Conservation (phyloP, 2,113 vertebrate genomes). For the Tetrao urogallus region DNA sequence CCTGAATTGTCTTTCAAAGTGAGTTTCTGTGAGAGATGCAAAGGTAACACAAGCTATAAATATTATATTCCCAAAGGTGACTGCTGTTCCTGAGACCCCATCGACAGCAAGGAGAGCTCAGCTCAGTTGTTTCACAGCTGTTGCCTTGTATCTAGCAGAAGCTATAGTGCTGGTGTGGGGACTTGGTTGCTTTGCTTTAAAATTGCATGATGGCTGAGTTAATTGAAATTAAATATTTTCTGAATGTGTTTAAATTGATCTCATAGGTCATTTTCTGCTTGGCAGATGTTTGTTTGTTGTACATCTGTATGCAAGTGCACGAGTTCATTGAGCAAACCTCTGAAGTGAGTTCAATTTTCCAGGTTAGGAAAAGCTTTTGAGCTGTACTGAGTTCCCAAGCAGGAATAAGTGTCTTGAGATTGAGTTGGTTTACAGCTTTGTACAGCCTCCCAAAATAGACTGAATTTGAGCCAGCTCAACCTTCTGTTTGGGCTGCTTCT, state of each 20-base stretch:
- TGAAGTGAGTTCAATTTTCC: background rate
- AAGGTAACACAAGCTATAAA: background rate
- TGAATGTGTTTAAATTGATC: background rate
- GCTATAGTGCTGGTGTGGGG: background rate
- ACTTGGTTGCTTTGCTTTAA: background rate
- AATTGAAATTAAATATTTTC: background rate
- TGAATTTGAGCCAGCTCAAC: constrained; percentile 24
- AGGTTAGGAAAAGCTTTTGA: background rate
- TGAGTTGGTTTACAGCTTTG: background rate
- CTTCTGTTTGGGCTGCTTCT: background rate
- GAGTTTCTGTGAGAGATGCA: background rate
- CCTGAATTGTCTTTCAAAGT: background rate
- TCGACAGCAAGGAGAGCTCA: fast-evolving
- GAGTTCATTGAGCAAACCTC: background rate
- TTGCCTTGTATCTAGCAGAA: background rate
- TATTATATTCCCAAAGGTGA: background rate
- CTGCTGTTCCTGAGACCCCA: background rate
- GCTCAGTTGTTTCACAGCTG: fast-evolving
- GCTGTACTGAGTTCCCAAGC: background rate
- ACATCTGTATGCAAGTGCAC: fast-evolving
- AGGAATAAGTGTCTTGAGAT: background rate
- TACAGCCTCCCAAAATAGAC: background rate
- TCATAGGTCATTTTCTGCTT: background rate
- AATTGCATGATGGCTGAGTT: background rate
- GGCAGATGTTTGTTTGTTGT: background rate